phyloP scores from a whole-genome alignment of 2,888 invertebrate species.

The Megalurothrips usitatus region DNA sequence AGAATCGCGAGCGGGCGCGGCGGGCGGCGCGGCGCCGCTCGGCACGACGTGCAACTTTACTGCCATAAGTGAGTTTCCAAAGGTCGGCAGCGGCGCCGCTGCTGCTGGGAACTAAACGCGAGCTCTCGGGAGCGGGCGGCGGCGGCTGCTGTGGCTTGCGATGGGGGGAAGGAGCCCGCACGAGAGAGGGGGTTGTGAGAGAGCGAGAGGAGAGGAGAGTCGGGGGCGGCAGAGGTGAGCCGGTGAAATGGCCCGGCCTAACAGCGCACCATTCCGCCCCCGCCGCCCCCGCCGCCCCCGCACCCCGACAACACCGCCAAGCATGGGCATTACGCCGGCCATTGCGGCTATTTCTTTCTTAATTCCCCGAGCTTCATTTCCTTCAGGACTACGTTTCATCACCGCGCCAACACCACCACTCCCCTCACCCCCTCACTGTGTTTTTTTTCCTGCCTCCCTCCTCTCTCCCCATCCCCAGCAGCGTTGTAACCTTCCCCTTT shows the following conservation, averaged over 20 bases:
- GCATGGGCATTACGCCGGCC: conserved; percentile 5
- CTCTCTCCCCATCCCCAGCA: background rate
- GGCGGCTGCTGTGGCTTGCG: background rate
- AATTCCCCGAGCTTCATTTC: conserved; percentile 18
- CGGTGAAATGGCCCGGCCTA: background rate
- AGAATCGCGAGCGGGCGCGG: background rate
- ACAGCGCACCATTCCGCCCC: no score
- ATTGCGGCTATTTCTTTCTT: conserved; percentile 22
- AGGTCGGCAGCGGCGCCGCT: background rate
- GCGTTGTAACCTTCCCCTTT: background rate
- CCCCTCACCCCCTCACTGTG: background rate
- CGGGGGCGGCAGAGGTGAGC: background rate
- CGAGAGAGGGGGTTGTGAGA: background rate
- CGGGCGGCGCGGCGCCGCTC: no score
- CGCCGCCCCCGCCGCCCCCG: no score
- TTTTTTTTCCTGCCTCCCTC: no score
- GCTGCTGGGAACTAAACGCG: no score
- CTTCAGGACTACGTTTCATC: conserved; percentile 17
- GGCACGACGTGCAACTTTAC: background rate
- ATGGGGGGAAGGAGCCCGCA: no score
- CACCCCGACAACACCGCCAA: background rate
- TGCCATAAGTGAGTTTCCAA: conserved; percentile 16
- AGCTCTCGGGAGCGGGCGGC: background rate
- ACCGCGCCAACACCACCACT: background rate
- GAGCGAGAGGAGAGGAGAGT: no score